Evolutionary conservation across 92 coral and sea anemone species (phyloP), one percentile per base, ranked within the genome.

Genomic region (Epizoanthus illoricatus): DNA sequence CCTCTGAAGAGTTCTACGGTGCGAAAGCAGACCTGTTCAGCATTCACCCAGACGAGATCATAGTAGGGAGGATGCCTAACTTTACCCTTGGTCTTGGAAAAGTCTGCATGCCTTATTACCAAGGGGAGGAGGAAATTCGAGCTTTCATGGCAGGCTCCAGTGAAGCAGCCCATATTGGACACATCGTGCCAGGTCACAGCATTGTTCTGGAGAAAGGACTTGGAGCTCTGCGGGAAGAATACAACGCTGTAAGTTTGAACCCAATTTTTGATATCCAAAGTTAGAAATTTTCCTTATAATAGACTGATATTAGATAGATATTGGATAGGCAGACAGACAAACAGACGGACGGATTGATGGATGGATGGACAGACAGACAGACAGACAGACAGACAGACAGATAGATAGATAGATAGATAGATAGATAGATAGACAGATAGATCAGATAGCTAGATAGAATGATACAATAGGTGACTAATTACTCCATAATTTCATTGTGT

Each of bases 51-150:
- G 95, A 92, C 15, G 95, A 92, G 81, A 58, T 92, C 5, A 86
- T 92, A 3, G 95, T 89, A 18, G 95, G 95, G 18, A 52, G 91
- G 59, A 92, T 92, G 95, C 92, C 92, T 17, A 85, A 87, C 18
- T 87, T 86, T 36, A 87, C 93, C 24, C 86, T 92, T 42, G 95
- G 95, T 4, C 90, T 92, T 49, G 95, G 95, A 8, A 86, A 92
- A 75, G 75, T 85, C 4, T 85, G 86, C n/a, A 92, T 92, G 96
- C 96, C 96, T 5, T 92, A 92, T 36, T 85, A 89, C 4, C 89
- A 87, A 28, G 36, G 2, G 7, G 85, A 87, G 36, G 96, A 92
- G 40, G 74, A 40, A 76, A 92, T 92, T 85, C 93, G 88, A 16
- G 96, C 96, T 8, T 92, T 89, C 65, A 28, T 81, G 73, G 89